These are phyloP conservation scores for Acrobasis repandana DNA, from an alignment of 2,888 invertebrate species.

Conservation along the genomic window DNA sequence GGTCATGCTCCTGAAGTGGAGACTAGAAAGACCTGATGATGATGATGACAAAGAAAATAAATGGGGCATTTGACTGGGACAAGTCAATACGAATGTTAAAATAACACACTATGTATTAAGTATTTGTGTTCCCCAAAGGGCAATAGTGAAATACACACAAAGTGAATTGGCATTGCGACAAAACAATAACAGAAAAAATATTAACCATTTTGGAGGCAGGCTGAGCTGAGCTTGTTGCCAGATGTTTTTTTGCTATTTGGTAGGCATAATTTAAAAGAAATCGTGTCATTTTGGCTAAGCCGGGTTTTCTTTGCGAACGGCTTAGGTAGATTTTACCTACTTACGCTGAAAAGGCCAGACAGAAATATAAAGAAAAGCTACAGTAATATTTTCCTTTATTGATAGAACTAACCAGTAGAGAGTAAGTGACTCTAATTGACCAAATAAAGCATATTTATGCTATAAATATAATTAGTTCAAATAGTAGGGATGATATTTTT, in stretches of 20 bases:
- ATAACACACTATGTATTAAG: background rate
- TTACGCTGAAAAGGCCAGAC: background rate
- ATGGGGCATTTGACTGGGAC: background rate
- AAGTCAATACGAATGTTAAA: background rate
- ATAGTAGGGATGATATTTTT: no score
- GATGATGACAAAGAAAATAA: no score
- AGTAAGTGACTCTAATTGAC: no score
- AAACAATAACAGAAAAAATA: slow-evolving; percentile 22
- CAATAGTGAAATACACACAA: slow-evolving; percentile 1
- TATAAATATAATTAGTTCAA: no score
- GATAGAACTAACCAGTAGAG: no score
- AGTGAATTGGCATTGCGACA: slow-evolving; percentile 20
- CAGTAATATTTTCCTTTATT: no score
- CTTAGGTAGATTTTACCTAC: background rate
- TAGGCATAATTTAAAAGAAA: slow-evolving; percentile 10
- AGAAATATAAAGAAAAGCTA: no score
- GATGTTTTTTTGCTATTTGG: slow-evolving; percentile 17
- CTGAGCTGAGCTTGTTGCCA: slow-evolving; percentile 17
- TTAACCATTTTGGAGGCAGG: slow-evolving; percentile 18
- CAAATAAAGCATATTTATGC: no score
- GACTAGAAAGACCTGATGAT: no score
- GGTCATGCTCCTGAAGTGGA: no score
- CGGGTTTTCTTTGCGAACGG: background rate
- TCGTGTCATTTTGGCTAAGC: background rate
- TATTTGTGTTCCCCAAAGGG: slow-evolving; percentile 1